A percentile compares a stretch with the other conserved stretches of the same genome.
phyloP scores from a whole-genome alignment of 1,140 invertebrate species.

The Procambarus clarkii region DNA sequence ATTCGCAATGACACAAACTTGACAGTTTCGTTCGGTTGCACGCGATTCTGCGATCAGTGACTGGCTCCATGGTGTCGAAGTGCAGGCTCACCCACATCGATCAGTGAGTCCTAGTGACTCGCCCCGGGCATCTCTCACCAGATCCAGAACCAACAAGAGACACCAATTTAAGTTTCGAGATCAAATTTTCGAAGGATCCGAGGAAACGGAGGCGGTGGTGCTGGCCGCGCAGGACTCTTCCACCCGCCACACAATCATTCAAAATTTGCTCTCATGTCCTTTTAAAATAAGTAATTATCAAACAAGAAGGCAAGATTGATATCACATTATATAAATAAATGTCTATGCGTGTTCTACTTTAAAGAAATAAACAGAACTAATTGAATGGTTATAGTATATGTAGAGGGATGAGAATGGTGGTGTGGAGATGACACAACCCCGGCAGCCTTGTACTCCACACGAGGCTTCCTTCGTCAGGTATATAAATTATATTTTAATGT shows the following conservation, averaged over 20 bases:
- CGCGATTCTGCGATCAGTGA: background rate
- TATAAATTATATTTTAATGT: too few relatives aligned
- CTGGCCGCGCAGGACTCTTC: background rate
- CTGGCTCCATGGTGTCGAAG: background rate
- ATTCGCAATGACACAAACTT: background rate
- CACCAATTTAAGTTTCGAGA: background rate
- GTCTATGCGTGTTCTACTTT: too few relatives aligned
- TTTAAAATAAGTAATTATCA: too few relatives aligned
- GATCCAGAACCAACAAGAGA: background rate
- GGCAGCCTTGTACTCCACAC: too few relatives aligned
- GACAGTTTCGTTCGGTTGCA: background rate
- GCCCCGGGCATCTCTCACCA: background rate
- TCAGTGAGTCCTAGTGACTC: background rate
- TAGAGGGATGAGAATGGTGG: too few relatives aligned
- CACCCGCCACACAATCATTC: background rate
- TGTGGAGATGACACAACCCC: too few relatives aligned
- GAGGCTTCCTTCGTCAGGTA: too few relatives aligned
- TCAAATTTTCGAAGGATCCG: background rate
- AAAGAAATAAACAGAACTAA: too few relatives aligned
- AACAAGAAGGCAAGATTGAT: too few relatives aligned
- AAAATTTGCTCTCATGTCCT: too few relatives aligned
- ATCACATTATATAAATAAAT: too few relatives aligned
- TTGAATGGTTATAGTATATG: too few relatives aligned
- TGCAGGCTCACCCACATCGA: background rate
- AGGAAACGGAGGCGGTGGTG: conserved; percentile 16